Evolutionary conservation across 2,113 vertebrate genomes (phyloP).

Genomic region (Plestiodon gilberti): DNA sequence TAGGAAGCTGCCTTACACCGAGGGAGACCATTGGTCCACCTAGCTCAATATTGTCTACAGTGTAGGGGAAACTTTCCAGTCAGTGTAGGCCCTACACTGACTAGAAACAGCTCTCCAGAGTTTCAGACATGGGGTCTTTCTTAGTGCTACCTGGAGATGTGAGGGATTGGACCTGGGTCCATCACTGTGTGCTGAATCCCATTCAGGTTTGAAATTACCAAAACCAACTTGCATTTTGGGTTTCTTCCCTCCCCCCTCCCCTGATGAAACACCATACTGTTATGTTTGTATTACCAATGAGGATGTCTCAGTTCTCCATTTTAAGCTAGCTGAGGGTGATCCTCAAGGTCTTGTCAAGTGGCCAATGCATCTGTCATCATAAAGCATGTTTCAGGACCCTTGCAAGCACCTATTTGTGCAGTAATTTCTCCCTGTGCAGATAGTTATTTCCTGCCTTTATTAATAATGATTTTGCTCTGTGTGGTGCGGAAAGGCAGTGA

Average conservation of each 20-base stretch:
- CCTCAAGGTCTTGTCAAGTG: conserved; percentile 28
- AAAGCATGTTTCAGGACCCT: neutral
- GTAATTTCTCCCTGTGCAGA: conserved; percentile 16
- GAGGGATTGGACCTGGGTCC: too few relatives aligned
- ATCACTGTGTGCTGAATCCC: neutral
- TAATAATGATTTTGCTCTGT: conserved; percentile 11
- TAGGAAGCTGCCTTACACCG: too few relatives aligned
- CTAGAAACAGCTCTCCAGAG: too few relatives aligned
- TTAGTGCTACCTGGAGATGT: too few relatives aligned
- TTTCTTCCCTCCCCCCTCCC: neutral
- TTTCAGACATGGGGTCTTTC: too few relatives aligned
- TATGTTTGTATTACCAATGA: fast-evolving
- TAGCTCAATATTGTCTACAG: too few relatives aligned
- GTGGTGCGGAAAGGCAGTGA: conserved; percentile 5
- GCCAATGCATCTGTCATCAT: conserved; percentile 29
- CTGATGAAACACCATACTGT: neutral
- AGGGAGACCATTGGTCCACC: neutral
- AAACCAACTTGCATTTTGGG: neutral
- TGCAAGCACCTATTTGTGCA: conserved; percentile 31
- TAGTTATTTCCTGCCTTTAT: conserved; percentile 39
- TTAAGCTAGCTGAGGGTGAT: conserved; percentile 21
- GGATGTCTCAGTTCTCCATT: conserved; percentile 8
- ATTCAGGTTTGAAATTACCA: neutral
- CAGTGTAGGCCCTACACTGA: too few relatives aligned
- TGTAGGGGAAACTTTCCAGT: too few relatives aligned